These are phyloP conservation scores for Ibidorhyncha struthersii DNA, from an alignment of 2,113 vertebrate species.

Conservation along the genomic window DNA sequence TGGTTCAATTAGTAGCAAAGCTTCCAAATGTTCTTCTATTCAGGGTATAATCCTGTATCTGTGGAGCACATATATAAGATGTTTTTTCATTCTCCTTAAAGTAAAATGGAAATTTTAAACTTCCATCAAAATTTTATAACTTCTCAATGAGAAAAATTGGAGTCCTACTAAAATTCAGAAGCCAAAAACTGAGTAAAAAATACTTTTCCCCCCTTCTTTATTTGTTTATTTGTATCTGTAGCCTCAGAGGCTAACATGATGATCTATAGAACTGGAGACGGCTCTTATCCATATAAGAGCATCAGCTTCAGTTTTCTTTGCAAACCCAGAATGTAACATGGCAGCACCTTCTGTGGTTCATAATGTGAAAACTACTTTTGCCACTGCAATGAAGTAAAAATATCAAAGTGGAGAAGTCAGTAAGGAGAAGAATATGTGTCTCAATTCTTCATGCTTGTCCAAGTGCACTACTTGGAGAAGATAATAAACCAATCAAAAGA, in stretches of 20 bases:
- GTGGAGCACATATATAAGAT: fast-evolving
- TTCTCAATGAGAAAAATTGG: neutral
- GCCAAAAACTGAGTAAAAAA: neutral
- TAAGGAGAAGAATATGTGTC: neutral
- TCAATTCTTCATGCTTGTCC: neutral
- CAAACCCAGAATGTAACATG: neutral
- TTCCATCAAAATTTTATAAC: neutral
- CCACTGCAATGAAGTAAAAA: neutral
- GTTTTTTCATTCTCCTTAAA: neutral
- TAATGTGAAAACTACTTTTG: neutral
- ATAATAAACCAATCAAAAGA: neutral
- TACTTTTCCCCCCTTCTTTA: fast-evolving
- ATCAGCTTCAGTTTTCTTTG: neutral
- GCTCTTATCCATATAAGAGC: neutral
- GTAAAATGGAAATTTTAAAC: neutral
- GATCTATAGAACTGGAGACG: neutral
- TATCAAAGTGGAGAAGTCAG: neutral
- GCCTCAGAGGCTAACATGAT: neutral
- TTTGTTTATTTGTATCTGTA: neutral
- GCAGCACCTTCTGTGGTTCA: neutral
- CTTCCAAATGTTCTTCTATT: neutral
- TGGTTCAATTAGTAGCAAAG: neutral
- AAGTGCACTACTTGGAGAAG: neutral
- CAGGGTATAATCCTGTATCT: neutral
- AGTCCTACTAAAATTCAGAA: neutral